Conservation (phyloP, 2,113 vertebrate genomes). For the Mungos mungo region DNA sequence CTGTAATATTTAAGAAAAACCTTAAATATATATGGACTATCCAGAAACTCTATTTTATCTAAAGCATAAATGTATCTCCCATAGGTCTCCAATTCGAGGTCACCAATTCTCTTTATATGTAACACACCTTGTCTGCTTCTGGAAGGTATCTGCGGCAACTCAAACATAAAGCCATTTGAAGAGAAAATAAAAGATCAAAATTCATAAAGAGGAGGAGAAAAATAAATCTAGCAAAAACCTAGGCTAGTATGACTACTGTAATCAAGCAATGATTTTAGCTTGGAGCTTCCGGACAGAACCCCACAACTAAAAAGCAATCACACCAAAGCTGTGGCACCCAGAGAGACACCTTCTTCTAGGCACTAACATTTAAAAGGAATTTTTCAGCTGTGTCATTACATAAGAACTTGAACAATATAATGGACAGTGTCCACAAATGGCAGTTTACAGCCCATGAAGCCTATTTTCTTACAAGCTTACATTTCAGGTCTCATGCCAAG, state of each 20-base stretch:
- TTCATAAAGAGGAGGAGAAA: not conserved
- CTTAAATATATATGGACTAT: not conserved
- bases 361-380: slow-evolving; percentile 31
- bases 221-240: slow-evolving; percentile 13
- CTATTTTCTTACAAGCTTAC: not conserved
- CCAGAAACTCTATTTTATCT: slow-evolving; percentile 42
- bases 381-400: slow-evolving; percentile 42
- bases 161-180: slow-evolving; percentile 37
- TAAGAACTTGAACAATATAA: slow-evolving; percentile 30
- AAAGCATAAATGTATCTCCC: not conserved
- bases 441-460: not conserved
- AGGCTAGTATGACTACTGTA: not conserved
- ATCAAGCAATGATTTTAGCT: slow-evolving; percentile 37
- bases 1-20: not conserved
- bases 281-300: not conserved
- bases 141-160: not conserved
- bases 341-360: slow-evolving; percentile 4
- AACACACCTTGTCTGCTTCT: not conserved
- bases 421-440: not conserved
- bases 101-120: slow-evolving; percentile 10
- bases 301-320: not conserved
- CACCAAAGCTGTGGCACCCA: not conserved
- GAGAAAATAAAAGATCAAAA: not conserved
- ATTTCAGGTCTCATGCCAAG: slow-evolving; percentile 21
- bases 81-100: not conserved